Conservation (phyloP, 2,113 vertebrate genomes). For the Pterocles burchelli region DNA sequence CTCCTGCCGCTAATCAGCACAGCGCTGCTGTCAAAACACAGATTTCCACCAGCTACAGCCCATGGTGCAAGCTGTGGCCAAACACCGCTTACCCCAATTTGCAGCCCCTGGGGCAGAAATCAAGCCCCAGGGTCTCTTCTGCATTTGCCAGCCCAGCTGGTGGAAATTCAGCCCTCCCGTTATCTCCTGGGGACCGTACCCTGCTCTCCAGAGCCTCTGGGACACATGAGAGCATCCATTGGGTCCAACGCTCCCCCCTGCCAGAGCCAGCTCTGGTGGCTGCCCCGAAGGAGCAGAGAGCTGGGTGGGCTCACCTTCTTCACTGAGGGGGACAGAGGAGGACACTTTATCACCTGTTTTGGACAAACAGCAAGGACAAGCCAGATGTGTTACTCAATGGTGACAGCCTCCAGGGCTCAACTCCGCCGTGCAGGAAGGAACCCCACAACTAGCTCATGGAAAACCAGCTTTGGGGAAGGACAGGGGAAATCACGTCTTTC, state of each 20-base stretch:
- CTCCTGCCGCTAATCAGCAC: neutral
- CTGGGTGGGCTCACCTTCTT: neutral
- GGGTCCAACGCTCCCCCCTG: neutral
- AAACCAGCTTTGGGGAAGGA: neutral
- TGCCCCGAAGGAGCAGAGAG: neutral
- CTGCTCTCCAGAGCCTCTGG: accelerated
- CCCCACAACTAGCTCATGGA: neutral
- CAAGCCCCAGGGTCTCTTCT: neutral
- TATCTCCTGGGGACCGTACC: neutral
- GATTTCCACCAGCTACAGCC: neutral
- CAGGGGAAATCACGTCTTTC: neutral
- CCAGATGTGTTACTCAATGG: accelerated
- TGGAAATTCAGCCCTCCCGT: neutral
- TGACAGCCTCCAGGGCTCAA: neutral
- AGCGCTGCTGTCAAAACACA: neutral
- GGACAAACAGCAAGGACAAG: neutral
- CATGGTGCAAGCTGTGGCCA: neutral
- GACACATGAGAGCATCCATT: accelerated
- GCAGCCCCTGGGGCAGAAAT: accelerated
- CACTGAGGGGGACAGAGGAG: accelerated
- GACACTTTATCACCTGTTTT: neutral
- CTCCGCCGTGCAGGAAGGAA: neutral
- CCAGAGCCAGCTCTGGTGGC: neutral
- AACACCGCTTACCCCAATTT: neutral
- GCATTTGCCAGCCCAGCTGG: neutral